phyloP scores from a whole-genome alignment of 2,888 invertebrate species.

The Lapara coniferarum region DNA sequence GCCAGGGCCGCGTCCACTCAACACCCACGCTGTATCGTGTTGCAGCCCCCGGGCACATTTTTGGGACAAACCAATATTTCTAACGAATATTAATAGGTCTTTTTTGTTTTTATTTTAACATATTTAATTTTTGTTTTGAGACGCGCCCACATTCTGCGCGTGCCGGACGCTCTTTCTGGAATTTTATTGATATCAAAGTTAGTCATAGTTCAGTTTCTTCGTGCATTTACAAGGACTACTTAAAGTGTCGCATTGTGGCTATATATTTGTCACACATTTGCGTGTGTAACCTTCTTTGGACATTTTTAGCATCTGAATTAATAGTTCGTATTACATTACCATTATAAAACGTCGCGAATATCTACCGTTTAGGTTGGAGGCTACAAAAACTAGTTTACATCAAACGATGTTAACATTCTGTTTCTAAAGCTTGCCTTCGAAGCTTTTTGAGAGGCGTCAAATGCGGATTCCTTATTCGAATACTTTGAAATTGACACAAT shows the following conservation, averaged over 20 bases:
- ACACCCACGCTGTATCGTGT: conserved; percentile 75
- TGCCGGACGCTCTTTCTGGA: conserved; percentile 55
- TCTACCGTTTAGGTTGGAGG: conserved; percentile 1
- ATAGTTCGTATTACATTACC: conserved; percentile 7
- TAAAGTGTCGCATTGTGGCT: background rate
- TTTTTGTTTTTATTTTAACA: conserved; percentile 71
- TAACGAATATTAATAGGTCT: conserved; percentile 81
- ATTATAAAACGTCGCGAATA: conserved; percentile 2
- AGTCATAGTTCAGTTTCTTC: background rate
- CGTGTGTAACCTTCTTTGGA: background rate
- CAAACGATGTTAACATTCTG: conserved; percentile 26
- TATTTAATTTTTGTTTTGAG: conserved; percentile 65
- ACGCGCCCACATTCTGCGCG: conserved; percentile 66
- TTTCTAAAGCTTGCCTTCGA: background rate
- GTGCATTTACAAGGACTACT: background rate
- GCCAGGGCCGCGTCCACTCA: conserved; percentile 63
- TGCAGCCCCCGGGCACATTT: conserved; percentile 81
- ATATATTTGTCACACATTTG: background rate
- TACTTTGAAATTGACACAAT: conserved; percentile 38
- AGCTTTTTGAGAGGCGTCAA: conserved; percentile 63
- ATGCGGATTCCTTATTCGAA: conserved; percentile 55
- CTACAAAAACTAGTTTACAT: conserved; percentile 22
- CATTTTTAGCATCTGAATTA: background rate
- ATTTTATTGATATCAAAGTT: conserved; percentile 28
- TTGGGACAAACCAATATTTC: conserved; percentile 83